phyloP scores from a whole-genome alignment of 2,797 vertebrate species.

The Garrulus glandarius region DNA sequence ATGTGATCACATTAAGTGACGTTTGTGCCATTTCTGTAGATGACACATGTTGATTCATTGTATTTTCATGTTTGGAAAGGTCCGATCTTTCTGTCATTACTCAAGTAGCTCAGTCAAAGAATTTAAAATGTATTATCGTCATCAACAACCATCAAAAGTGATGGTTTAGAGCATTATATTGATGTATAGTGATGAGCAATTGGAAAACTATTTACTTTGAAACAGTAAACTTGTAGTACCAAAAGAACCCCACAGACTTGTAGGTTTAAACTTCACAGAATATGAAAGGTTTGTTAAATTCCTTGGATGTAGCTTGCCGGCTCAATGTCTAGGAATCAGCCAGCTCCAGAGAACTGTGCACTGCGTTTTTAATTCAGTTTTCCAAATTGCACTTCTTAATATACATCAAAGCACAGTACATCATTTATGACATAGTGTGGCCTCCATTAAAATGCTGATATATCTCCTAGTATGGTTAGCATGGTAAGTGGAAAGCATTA shows the following conservation, averaged over 20 bases:
- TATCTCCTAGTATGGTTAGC: background rate
- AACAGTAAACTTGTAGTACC: background rate
- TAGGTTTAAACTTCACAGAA: background rate
- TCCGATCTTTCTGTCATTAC: conserved; percentile 38
- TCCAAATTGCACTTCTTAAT: background rate
- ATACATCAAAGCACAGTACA: background rate
- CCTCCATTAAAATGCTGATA: background rate
- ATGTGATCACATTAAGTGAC: conserved; percentile 55
- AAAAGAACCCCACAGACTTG: background rate
- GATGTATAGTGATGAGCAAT: conserved; percentile 25
- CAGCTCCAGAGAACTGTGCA: background rate
- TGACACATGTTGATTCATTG: conserved; percentile 48
- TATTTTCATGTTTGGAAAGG: conserved; percentile 50
- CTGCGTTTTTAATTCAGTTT: background rate
- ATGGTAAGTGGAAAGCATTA: background rate
- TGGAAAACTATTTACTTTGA: conserved; percentile 31
- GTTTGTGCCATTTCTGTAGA: conserved; percentile 10
- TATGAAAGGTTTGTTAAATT: background rate
- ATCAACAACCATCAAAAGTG: background rate
- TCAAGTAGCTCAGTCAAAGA: conserved; percentile 46
- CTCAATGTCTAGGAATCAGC: background rate
- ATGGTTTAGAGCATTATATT: background rate
- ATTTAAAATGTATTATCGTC: conserved; percentile 37
- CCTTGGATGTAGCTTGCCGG: background rate
- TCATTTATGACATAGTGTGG: background rate